Percentiles rank a stretch among this genome's conserved stretches.
These are phyloP conservation scores for Apotomis betuletana DNA, from an alignment of 2,888 invertebrate genomes.

Conservation along the genomic window DNA sequence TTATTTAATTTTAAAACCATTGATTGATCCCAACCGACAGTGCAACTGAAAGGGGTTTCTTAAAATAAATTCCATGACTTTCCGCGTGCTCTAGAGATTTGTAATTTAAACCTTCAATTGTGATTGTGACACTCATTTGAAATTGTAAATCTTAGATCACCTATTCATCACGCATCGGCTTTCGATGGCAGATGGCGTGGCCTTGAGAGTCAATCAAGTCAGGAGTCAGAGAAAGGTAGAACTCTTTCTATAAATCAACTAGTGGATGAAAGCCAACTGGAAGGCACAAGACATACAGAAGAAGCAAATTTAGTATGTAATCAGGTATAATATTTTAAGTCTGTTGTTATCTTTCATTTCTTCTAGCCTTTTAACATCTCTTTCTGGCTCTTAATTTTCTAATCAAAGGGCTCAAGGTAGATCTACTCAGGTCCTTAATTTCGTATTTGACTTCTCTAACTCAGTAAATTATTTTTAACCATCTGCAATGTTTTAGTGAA, in stretches of 20 bases:
- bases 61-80: slow-evolving; percentile 65
- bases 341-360: no score
- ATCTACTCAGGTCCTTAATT: no score
- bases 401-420: no score
- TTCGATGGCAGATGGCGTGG: slow-evolving; percentile 46
- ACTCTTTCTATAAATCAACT: neutral
- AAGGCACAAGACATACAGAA: no score
- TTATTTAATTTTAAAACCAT: slow-evolving; percentile 55
- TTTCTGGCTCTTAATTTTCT: no score
- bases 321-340: no score
- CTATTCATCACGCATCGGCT: slow-evolving; percentile 60
- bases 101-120: slow-evolving; percentile 69
- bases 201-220: slow-evolving; percentile 46
- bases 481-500: no score
- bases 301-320: no score
- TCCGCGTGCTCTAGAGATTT: slow-evolving; percentile 54
- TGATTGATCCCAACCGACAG: slow-evolving; percentile 58
- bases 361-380: no score
- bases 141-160: slow-evolving; percentile 66
- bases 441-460: no score
- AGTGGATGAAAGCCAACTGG: neutral
- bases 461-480: no score
- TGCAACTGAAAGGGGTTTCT: slow-evolving; percentile 48
- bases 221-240: slow-evolving; percentile 7
- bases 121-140: slow-evolving; percentile 65